Conservation (phyloP, 2,113 vertebrate species). For the Bufo gargarizans region DNA sequence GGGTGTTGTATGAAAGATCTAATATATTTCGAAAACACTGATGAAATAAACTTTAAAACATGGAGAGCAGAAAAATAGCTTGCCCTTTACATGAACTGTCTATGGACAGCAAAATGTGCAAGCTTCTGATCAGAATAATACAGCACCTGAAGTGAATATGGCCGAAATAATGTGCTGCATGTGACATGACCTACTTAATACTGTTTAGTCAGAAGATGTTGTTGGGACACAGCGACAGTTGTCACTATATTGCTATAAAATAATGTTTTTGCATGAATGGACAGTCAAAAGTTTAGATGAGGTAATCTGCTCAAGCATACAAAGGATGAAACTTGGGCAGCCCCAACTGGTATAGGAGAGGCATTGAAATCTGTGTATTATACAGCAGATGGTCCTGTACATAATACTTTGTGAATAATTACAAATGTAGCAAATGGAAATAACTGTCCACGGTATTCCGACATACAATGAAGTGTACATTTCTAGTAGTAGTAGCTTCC, state of each 20-base stretch:
- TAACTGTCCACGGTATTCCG: neutral
- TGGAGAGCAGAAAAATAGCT: conserved; percentile 52
- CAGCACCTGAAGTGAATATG: conserved; percentile 40
- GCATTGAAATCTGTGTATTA: neutral
- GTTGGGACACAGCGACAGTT: conserved; percentile 34
- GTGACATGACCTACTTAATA: conserved; percentile 56
- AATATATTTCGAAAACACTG: conserved; percentile 74
- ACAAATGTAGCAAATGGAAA: neutral
- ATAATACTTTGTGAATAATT: neutral
- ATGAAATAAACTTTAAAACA: conserved; percentile 67
- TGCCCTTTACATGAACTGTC: conserved; percentile 63
- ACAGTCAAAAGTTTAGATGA: conserved; percentile 36
- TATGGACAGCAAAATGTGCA: conserved; percentile 56
- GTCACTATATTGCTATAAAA: conserved; percentile 33
- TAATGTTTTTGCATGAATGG: conserved; percentile 35
- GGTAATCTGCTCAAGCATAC: neutral
- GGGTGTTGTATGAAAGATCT: conserved; percentile 68
- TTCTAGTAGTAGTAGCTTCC: neutral
- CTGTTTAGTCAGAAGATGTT: conserved; percentile 41
- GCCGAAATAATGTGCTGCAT: conserved; percentile 28
- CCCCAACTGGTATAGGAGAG: conserved; percentile 36
- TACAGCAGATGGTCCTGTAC: neutral
- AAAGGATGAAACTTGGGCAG: conserved; percentile 17
- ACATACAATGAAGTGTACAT: neutral
- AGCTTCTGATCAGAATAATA: conserved; percentile 56